Evolutionary conservation across 2,113 vertebrate genomes (phyloP), one percentile per base, ranked within the genome.

Genomic region (Pedetes capensis): DNA sequence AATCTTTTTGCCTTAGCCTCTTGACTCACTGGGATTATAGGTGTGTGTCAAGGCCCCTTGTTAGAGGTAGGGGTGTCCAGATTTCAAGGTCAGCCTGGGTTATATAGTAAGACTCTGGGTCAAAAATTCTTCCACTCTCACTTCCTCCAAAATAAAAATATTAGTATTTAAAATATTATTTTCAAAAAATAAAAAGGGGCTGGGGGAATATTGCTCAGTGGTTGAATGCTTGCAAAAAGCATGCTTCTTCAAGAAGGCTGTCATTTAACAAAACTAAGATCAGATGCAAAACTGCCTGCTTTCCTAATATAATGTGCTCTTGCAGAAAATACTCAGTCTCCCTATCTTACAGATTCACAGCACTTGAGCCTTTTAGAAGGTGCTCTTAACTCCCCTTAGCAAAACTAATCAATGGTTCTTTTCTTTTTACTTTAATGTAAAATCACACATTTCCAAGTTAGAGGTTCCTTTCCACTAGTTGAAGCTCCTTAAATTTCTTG

Each of bases 391-490:
- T 76, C 37, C 81, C 66, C 42, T 44, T n/a, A 87, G 55, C 20
- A 95, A 95, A 93, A 90, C n/a, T 66, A 93, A 39, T 69, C 16
- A 76, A 37, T 57, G 29, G 27, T 44, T 75, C 37, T 75, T 75
- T 89, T 89, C 57, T 93, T 94, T 94, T 79, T 34, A 85, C 63
- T 86, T 95, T 49, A 78, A 87, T 29, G 39, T 89, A 95, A 93
- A 93, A 71, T 22, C 25, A 78, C 2, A 2, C 44, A 88, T 66
- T 93, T 95, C 53, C 37, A 92, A 94, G 17, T 18, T 76, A 72
- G 20, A 85, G 11, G 29, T 93, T 83, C 14, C 76, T 93, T 87
- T 71, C 47, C 76, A 91, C 63, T 63, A 27, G 8, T 12, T 79
- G 25, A 95, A 72, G 59, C 8, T 75, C 37, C 71, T 90, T 89